A percentile compares a stretch with the other conserved stretches of the same genome.
These are phyloP conservation scores for Elegia similella DNA, from an alignment of 2,888 invertebrate species.

Conservation along the genomic window DNA sequence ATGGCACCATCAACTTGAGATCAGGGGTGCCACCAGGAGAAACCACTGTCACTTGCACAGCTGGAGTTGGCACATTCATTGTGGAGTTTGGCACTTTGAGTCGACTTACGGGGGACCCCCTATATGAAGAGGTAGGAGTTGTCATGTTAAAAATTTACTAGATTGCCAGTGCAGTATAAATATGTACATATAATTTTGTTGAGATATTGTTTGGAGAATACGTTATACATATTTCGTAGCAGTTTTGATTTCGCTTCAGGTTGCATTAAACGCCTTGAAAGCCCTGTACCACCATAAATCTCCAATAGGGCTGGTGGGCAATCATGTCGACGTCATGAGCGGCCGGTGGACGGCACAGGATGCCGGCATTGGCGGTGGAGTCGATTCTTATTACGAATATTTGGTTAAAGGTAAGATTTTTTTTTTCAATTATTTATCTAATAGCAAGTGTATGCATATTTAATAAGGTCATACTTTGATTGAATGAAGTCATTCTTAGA, in stretches of 20 bases:
- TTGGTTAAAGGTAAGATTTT: slow-evolving; percentile 89
- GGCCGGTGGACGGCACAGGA: slow-evolving; percentile 99
- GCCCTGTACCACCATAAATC: slow-evolving; percentile 94
- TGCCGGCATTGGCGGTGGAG: slow-evolving; percentile 97
- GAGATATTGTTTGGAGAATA: no score
- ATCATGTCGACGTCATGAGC: slow-evolving; percentile 96
- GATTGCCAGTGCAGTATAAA: background rate
- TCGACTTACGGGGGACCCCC: slow-evolving; percentile 94
- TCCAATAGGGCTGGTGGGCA: slow-evolving; percentile 94
- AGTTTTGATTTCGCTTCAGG: slow-evolving; percentile 70
- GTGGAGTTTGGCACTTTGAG: slow-evolving; percentile 98
- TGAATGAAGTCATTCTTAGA: background rate
- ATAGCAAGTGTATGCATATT: no score
- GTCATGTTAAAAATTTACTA: background rate
- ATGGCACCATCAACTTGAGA: slow-evolving; percentile 96
- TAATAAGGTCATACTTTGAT: no score
- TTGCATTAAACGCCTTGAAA: slow-evolving; percentile 95
- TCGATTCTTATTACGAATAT: slow-evolving; percentile 99
- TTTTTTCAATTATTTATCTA: no score
- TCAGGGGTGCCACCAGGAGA: slow-evolving; percentile 96
- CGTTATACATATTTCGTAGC: no score
- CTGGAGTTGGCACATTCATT: slow-evolving; percentile 98
- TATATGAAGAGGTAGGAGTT: slow-evolving; percentile 91
- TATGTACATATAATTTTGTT: no score
- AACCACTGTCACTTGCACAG: slow-evolving; percentile 98